Evolutionary conservation across 2,797 vertebrate genomes (phyloP).

Genomic region (Corythornis leucogaster): DNA sequence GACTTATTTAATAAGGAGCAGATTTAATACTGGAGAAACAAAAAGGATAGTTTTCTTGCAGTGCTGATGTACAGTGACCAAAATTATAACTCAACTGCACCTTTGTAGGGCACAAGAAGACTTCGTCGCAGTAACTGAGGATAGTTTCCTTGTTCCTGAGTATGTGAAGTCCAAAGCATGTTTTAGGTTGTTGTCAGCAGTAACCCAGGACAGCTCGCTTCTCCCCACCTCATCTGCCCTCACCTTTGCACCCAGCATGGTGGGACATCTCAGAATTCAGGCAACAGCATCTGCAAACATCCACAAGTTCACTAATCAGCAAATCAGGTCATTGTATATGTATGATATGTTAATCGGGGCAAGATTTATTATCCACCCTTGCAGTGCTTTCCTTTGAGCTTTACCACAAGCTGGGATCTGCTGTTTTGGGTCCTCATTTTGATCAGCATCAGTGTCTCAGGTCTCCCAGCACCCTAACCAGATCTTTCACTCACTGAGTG

Average conservation of each 20-base stretch:
- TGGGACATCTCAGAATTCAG: background rate
- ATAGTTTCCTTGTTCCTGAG: background rate
- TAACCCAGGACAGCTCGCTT: background rate
- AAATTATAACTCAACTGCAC: background rate
- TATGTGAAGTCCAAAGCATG: background rate
- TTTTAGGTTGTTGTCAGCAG: background rate
- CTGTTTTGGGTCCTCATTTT: background rate
- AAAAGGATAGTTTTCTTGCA: background rate
- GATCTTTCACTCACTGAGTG: background rate
- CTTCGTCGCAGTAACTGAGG: background rate
- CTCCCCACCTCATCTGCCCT: background rate
- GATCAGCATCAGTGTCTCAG: background rate
- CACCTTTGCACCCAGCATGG: background rate
- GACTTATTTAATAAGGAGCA: background rate
- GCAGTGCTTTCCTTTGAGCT: background rate
- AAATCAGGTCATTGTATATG: background rate
- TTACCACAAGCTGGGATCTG: background rate
- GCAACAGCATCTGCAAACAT: background rate
- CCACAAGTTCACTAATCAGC: background rate
- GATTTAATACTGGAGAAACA: background rate
- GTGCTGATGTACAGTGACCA: background rate
- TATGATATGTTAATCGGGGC: background rate
- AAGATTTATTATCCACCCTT: background rate
- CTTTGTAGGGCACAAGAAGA: background rate
- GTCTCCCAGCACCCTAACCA: background rate